Evolutionary conservation across 2,113 vertebrate genomes (phyloP).

Genomic region (Sphyrna mokarran): DNA sequence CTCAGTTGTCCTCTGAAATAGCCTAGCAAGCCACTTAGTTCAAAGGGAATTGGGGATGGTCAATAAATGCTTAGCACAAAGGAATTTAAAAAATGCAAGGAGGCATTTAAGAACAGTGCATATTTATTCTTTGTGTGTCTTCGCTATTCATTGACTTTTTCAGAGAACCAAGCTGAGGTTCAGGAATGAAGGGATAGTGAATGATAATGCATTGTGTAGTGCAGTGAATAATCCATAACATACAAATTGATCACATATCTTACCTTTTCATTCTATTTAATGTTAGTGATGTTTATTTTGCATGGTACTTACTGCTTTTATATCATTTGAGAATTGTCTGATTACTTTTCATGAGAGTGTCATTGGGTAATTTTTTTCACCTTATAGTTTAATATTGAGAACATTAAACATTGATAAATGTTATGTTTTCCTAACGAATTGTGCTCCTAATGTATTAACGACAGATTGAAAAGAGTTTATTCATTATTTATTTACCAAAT

Average conservation of each 20-base stretch:
- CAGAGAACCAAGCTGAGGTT: background rate
- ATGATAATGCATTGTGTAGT: background rate
- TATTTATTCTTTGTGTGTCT: background rate
- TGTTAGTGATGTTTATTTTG: background rate
- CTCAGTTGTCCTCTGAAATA: no score
- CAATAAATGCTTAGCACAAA: no score
- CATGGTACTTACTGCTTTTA: background rate
- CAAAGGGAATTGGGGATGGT: no score
- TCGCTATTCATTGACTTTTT: background rate
- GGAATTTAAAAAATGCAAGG: no score
- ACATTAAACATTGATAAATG: background rate
- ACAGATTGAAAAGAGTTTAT: background rate
- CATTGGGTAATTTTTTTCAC: background rate
- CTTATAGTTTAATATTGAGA: background rate
- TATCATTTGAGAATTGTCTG: background rate
- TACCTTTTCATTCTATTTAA: background rate
- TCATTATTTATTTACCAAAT: conserved; percentile 13
- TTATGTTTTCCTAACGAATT: background rate
- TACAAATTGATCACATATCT: background rate
- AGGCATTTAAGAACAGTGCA: background rate
- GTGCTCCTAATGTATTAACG: background rate
- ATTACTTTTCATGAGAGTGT: background rate
- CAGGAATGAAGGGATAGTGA: background rate
- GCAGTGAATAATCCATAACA: background rate
- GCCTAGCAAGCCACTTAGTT: no score